phyloP scores from a whole-genome alignment of 1,140 invertebrate species.

The Drosophila santomea region DNA sequence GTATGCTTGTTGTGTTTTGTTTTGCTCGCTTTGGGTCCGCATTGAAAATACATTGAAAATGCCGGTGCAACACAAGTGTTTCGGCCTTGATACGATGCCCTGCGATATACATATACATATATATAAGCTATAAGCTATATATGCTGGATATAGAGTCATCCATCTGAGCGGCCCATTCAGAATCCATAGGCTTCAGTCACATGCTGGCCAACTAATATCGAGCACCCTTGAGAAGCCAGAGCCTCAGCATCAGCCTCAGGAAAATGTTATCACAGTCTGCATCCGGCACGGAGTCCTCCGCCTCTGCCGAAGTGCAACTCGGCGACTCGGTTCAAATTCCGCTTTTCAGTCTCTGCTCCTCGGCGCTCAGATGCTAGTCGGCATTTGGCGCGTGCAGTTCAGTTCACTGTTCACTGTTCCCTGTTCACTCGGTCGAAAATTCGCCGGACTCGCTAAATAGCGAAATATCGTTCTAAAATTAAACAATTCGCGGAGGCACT shows the following conservation, averaged over 20 bases:
- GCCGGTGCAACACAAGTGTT: conserved; percentile 32
- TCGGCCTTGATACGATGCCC: conserved; percentile 21
- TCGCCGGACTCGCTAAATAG: not conserved
- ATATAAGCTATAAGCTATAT: not conserved
- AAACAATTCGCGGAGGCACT: conserved; percentile 9
- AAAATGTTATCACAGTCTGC: conserved; percentile 81
- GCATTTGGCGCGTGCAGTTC: conserved; percentile 78
- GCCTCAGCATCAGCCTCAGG: conserved; percentile 59
- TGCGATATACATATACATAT: not conserved
- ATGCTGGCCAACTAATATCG: conserved; percentile 54
- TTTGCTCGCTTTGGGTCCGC: conserved; percentile 27
- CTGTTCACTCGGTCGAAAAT: conserved; percentile 43
- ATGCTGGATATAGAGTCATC: conserved; percentile 39
- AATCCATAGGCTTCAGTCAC: conserved; percentile 28
- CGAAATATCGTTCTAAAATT: conserved; percentile 12
- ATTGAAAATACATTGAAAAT: conserved; percentile 52
- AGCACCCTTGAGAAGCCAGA: conserved; percentile 50
- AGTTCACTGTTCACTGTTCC: conserved; percentile 33
- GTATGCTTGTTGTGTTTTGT: conserved; percentile 56
- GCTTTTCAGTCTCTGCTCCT: conserved; percentile 34
- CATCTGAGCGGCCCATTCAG: conserved; percentile 12
- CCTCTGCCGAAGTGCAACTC: conserved; percentile 30
- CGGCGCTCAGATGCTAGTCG: conserved; percentile 73
- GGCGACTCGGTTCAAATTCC: conserved; percentile 25
- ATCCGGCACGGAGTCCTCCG: conserved; percentile 55